Percentiles rank a stretch among this genome's conserved stretches.
Conservation (phyloP, 2,113 vertebrate species). For the Hippolais icterina region DNA sequence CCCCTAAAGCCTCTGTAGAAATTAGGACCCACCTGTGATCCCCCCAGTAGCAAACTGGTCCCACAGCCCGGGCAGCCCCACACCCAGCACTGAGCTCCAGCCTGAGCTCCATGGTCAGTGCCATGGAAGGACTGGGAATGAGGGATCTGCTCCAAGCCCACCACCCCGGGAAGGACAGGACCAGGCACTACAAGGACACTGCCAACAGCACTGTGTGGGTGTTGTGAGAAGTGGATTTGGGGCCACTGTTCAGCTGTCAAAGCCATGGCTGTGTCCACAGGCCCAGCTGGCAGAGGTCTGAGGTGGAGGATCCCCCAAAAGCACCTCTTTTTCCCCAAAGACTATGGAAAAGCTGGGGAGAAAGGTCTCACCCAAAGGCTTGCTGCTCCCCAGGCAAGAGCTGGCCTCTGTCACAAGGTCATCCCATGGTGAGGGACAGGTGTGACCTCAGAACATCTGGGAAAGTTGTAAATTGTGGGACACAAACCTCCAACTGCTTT, state of each 20-base stretch:
- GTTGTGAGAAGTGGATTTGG: rapidly evolving
- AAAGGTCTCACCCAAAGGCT: neutral
- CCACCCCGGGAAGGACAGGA: neutral
- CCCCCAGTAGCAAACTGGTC: neutral
- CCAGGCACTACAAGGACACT: neutral
- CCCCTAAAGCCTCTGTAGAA: neutral
- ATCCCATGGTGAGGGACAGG: neutral
- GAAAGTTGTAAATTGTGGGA: neutral
- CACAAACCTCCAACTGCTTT: neutral
- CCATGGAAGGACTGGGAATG: neutral
- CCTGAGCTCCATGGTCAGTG: neutral
- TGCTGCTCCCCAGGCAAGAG: neutral
- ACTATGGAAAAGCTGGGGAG: neutral
- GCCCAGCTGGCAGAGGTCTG: neutral
- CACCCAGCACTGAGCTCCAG: neutral
- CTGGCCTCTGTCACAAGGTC: neutral
- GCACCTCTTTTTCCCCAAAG: neutral
- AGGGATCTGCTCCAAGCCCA: neutral
- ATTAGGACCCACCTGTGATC: neutral
- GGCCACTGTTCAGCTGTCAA: neutral
- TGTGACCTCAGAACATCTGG: neutral
- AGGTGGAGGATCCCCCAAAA: neutral
- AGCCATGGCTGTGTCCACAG: neutral
- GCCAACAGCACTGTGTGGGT: neutral
- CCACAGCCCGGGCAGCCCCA: neutral